phyloP scores from a whole-genome alignment of 2,888 invertebrate genomes.

The Elmis aenea region DNA sequence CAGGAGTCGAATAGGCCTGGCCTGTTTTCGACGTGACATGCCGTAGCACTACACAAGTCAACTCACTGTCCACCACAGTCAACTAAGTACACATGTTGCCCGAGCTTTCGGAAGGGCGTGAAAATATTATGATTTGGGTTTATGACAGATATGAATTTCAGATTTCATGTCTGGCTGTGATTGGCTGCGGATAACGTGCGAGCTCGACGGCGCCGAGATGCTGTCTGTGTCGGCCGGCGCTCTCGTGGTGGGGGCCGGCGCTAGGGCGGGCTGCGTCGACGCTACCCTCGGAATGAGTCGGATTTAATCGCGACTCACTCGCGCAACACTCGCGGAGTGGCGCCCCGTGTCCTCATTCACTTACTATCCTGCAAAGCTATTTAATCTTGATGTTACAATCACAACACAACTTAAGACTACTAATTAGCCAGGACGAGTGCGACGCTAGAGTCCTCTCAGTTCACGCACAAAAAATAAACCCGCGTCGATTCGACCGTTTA shows the following conservation, averaged over 20 bases:
- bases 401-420: slow-evolving; percentile 23
- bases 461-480: slow-evolving; percentile 10
- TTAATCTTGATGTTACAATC: slow-evolving; percentile 23
- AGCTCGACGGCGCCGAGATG: slow-evolving; percentile 47
- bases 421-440: slow-evolving; percentile 13
- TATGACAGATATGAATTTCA: slow-evolving; percentile 29
- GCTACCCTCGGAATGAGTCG: slow-evolving; percentile 44
- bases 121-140: slow-evolving; percentile 20
- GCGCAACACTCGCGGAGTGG: slow-evolving; percentile 26
- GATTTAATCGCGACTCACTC: slow-evolving; percentile 32
- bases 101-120: slow-evolving; percentile 16
- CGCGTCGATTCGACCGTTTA: not conserved
- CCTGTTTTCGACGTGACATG: slow-evolving; percentile 54
- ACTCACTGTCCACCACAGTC: slow-evolving; percentile 29
- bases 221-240: slow-evolving; percentile 44
- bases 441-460: slow-evolving; percentile 11
- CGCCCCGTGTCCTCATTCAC: slow-evolving; percentile 25
- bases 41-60: slow-evolving; percentile 31
- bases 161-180: slow-evolving; percentile 30
- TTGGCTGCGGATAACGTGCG: slow-evolving; percentile 42
- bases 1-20: slow-evolving; percentile 50
- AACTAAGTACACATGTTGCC: slow-evolving; percentile 25
- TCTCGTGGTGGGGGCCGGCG: slow-evolving; percentile 40
- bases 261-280: slow-evolving; percentile 42
- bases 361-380: slow-evolving; percentile 18